Evolutionary conservation across 1,140 invertebrate species (phyloP), one percentile per base, ranked within the genome.

Genomic region (Arion vulgaris): DNA sequence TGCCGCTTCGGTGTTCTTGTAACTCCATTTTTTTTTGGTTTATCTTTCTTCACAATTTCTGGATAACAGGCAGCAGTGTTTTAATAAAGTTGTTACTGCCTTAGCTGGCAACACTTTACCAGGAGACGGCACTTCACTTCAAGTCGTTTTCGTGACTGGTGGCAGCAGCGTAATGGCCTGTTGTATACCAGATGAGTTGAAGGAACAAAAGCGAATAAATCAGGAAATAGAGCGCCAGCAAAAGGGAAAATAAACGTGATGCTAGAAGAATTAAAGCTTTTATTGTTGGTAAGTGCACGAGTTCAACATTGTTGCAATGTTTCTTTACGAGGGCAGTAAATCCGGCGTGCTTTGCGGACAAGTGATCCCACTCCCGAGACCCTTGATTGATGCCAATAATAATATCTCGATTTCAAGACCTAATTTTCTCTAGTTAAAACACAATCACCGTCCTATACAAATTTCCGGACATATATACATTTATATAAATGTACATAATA

Each of bases 131-230:
- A 62, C 79, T 53, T 62, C 51, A 68, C 80, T 83, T 41, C 77
- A 28, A 41, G 26, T 79, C 77, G 62, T 69, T 57, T 41, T 68
- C 32, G 32, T 32, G 13, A 34, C 26, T 57, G 4, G n/a, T n/a
- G 19, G 4, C 26, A n/a, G 1, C 49, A 68, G 77, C 62, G 62
- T 23, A 19, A 99, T 99, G 98, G 97, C 98, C 95, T 99, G 98
- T 95, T 95, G 95, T 99, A 93, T 19, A n/a, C 98, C 97, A 93
- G 98, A 99, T 95, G 99, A 99, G 95, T 98, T 98, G 92, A 98
- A 98, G 94, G 98, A 99, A 95, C 98, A 99, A 94, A 99, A 99
- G 95, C 95, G 98, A 93, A 99, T 99, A 94, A 99, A 99, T 94
- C 98, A 99, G 94, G 98, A 99, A 95, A 99, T 99, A 92, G 99